Percentiles rank a stretch among this genome's conserved stretches.
Evolutionary conservation across 35 echinoderm and acorn worm species (phyloP).

Genomic region (Heliocidaris tuberculata): DNA sequence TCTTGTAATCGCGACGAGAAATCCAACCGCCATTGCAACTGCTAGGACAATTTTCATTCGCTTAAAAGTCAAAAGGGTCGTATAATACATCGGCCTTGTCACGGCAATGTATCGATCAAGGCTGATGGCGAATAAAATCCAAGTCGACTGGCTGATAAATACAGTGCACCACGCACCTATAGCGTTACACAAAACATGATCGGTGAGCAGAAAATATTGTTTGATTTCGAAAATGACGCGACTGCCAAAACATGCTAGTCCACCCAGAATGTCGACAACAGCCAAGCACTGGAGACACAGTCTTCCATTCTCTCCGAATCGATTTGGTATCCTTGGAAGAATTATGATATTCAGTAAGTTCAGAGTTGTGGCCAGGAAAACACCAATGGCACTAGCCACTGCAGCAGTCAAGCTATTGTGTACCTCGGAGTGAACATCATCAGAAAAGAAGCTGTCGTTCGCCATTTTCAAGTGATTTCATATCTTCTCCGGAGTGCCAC

Average conservation of each 20-base stretch:
- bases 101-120: constrained; percentile 24
- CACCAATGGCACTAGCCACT: not conserved
- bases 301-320: constrained; percentile 17
- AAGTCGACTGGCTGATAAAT: constrained; percentile 21
- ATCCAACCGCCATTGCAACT: not conserved
- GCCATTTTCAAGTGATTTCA: not conserved
- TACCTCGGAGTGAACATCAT: not conserved
- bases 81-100: constrained; percentile 22
- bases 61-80: not conserved
- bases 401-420: not conserved
- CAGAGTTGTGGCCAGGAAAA: not conserved
- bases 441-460: not conserved
- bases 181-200: not conserved
- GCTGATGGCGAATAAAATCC: constrained; percentile 34
- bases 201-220: not conserved
- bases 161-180: constrained; percentile 2
- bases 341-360: constrained; percentile 25
- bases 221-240: constrained; percentile 30
- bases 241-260: constrained; percentile 17
- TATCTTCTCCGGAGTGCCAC: not conserved
- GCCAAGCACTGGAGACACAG: constrained; percentile 31
- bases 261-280: constrained; percentile 26
- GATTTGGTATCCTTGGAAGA: constrained; percentile 3
- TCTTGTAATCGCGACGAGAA: not conserved
- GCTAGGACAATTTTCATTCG: not conserved